Evolutionary conservation across 2,113 vertebrate species (phyloP).

Genomic region (Motacilla tschutschensis): DNA sequence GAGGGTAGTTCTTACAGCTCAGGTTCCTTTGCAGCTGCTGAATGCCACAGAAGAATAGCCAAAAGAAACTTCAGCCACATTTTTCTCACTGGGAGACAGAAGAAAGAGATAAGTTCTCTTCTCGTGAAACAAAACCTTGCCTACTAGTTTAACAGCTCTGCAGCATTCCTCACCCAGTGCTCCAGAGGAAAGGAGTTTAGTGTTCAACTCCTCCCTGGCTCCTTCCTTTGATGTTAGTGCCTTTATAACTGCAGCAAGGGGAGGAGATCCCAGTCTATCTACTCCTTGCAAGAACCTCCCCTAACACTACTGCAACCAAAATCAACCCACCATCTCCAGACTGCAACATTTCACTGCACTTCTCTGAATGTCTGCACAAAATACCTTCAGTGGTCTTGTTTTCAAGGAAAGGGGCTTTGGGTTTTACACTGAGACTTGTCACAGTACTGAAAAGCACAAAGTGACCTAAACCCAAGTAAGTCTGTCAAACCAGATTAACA

Average conservation of each 20-base stretch:
- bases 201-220: background rate
- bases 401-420: background rate
- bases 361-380: background rate
- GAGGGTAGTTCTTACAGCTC: constrained; percentile 45
- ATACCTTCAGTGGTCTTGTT: background rate
- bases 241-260: constrained; percentile 50
- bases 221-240: background rate
- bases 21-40: constrained; percentile 30
- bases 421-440: background rate
- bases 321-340: background rate
- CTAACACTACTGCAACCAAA: background rate
- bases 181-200: background rate
- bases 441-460: background rate
- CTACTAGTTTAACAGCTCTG: background rate
- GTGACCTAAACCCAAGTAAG: background rate
- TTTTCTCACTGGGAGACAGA: background rate
- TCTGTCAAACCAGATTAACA: background rate
- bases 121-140: background rate
- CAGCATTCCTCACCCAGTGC: background rate
- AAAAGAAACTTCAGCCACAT: constrained; percentile 46
- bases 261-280: constrained; percentile 1
- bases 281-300: constrained; percentile 31
- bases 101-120: background rate
- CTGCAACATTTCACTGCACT: background rate
- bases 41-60: constrained; percentile 1